Evolutionary conservation across 2,888 invertebrate genomes (phyloP), one percentile per base, ranked within the genome.

Genomic region (Arge pagana): DNA sequence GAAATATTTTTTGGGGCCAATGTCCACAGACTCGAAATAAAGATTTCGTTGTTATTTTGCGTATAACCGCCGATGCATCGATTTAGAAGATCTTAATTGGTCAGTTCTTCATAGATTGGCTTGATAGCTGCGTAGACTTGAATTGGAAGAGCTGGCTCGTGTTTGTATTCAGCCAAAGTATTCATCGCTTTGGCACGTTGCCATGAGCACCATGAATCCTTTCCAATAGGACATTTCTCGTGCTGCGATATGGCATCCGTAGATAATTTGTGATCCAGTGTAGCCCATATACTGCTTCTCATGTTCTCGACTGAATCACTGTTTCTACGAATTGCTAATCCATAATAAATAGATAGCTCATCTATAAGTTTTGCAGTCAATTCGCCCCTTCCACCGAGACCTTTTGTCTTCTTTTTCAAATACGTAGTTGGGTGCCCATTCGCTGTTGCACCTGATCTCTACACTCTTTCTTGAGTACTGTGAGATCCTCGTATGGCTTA

Each of bases 1-100:
- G 35, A 42, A 10, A 18, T 33, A n/a, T 3, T 13, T 26, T 53
- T 53, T 11, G 50, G 43, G 15, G 51, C 50, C 16, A 52, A 18
- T n/a, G 8, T 6, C 51, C 53, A 53, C 7, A 53, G 21, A 1
- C 19, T 33, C 4, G 42, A 13, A 15, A 52, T 53, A 8, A 52
- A 52, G n/a, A 19, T 41, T 31, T 53, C 50, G 18, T 42, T 52
- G n/a, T 21, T 40, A 15, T 51, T 53, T 52, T 53, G 53, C 7
- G 50, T 43, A 19, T 28, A 33, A 15, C 36, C 50, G 4, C 50
- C 53, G n/a, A 53, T 11, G 35, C 53, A 53, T 3, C 50, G 35
- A 6, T 26, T 28, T 26, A 45, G 23, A 19, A 52, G 39, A 30
- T 52, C 31, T 3, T 13, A 18, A 4, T 16, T 28, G 21, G 35